phyloP scores from a whole-genome alignment of 2,888 invertebrate species.

The Buathra laborator region DNA sequence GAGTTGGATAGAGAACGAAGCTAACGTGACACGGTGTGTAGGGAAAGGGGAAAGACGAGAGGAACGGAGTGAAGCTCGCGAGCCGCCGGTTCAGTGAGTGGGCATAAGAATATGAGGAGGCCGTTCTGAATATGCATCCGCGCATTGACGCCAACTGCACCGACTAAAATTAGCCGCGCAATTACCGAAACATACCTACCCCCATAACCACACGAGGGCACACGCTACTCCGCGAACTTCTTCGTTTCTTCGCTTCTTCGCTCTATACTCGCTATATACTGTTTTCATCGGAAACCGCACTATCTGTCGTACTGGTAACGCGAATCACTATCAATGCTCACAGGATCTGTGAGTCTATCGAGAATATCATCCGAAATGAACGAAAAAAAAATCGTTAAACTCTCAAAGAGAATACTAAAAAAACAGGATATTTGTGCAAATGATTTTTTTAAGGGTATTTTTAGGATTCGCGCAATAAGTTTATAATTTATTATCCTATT shows the following conservation, averaged over 20 bases:
- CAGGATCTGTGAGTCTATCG: not conserved
- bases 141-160: constrained; percentile 85
- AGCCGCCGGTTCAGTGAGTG: constrained; percentile 78
- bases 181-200: constrained; percentile 84
- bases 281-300: not conserved
- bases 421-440: no score
- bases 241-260: constrained; percentile 43
- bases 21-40: constrained; percentile 7
- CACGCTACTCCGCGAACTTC: constrained; percentile 54
- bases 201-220: constrained; percentile 77
- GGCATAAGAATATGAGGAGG: constrained; percentile 83
- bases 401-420: not conserved
- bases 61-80: constrained; percentile 47
- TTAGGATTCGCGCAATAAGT: no score
- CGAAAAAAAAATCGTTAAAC: not conserved
- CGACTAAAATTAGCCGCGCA: constrained; percentile 84
- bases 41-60: not conserved
- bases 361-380: not conserved
- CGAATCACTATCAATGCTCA: not conserved
- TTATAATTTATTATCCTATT: no score
- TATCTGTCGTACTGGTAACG: not conserved
- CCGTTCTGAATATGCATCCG: constrained; percentile 85
- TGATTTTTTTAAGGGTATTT: no score
- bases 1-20: constrained; percentile 26
- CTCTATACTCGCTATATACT: not conserved